Evolutionary conservation across 2,113 vertebrate genomes (phyloP).

Genomic region (Dicaeum eximium): DNA sequence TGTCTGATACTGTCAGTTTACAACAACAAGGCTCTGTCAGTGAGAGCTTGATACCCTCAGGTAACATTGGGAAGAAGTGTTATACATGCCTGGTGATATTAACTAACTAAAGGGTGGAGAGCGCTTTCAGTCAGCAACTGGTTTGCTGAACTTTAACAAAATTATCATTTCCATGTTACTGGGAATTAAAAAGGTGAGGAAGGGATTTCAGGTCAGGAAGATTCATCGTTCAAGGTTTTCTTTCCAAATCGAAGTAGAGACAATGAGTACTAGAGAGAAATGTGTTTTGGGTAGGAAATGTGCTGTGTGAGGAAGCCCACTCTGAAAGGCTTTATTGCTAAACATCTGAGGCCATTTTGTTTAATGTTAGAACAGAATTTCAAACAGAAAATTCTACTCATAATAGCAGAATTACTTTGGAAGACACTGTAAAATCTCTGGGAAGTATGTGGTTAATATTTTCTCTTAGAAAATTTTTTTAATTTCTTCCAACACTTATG

Average conservation of each 20-base stretch:
- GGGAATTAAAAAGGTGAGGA: not conserved
- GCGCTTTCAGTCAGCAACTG: not conserved
- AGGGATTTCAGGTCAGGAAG: not conserved
- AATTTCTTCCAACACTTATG: not conserved
- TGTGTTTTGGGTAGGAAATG: not conserved
- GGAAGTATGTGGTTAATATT: not conserved
- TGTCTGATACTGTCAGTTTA: not conserved
- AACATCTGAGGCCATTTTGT: not conserved
- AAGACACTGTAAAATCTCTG: not conserved
- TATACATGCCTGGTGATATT: not conserved
- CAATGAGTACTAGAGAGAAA: not conserved
- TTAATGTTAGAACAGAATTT: not conserved
- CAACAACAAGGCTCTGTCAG: not conserved
- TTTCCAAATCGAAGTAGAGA: not conserved
- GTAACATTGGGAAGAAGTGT: not conserved
- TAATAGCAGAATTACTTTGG: not conserved
- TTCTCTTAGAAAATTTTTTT: rapidly evolving
- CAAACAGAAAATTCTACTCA: not conserved
- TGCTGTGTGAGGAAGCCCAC: rapidly evolving
- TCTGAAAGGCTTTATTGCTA: not conserved
- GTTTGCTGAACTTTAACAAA: not conserved
- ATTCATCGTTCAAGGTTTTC: not conserved
- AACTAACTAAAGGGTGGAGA: not conserved
- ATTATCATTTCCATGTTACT: not conserved
- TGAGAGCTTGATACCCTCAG: not conserved